A percentile compares a stretch with the other conserved stretches of the same genome.
These are phyloP conservation scores for Muschampia plurimacula DNA, from an alignment of 2,888 invertebrate genomes.

Conservation along the genomic window DNA sequence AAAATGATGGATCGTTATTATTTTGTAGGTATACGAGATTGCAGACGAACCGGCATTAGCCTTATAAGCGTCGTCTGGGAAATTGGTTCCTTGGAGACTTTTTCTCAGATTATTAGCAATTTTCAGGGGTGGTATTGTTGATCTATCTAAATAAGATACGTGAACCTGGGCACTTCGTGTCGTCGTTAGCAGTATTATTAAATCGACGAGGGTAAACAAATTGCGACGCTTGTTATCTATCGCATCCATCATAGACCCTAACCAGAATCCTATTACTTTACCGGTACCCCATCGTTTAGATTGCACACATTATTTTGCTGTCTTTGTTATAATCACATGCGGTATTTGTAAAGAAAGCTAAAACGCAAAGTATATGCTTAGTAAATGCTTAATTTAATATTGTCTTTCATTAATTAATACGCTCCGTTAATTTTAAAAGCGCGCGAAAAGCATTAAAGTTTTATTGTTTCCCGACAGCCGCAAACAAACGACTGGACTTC, in stretches of 20 bases:
- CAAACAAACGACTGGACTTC: slow-evolving; percentile 65
- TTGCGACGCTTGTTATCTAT: slow-evolving; percentile 84
- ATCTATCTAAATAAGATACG: slow-evolving; percentile 78
- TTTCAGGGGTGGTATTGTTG: slow-evolving; percentile 71
- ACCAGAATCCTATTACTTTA: slow-evolving; percentile 69
- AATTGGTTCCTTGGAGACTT: slow-evolving; percentile 81
- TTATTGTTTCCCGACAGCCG: slow-evolving; percentile 51
- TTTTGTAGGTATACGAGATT: slow-evolving; percentile 55
- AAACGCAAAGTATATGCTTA: background rate
- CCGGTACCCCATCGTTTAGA: slow-evolving; percentile 17
- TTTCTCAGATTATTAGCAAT: slow-evolving; percentile 77
- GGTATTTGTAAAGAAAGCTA: background rate
- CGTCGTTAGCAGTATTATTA: slow-evolving; percentile 63
- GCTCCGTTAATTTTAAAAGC: background rate
- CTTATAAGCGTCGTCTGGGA: slow-evolving; percentile 64
- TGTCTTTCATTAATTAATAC: background rate
- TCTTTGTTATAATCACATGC: background rate
- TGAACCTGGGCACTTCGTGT: slow-evolving; percentile 65
- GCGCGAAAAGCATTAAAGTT: slow-evolving; percentile 25
- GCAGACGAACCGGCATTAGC: slow-evolving; percentile 51
- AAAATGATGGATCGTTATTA: slow-evolving; percentile 58
- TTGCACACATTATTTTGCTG: slow-evolving; percentile 16
- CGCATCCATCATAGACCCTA: slow-evolving; percentile 82
- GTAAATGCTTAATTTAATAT: background rate
- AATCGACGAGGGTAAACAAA: slow-evolving; percentile 83